These are phyloP conservation scores for Eulemur rufifrons DNA, from an alignment of 2,113 vertebrate genomes.

Conservation along the genomic window DNA sequence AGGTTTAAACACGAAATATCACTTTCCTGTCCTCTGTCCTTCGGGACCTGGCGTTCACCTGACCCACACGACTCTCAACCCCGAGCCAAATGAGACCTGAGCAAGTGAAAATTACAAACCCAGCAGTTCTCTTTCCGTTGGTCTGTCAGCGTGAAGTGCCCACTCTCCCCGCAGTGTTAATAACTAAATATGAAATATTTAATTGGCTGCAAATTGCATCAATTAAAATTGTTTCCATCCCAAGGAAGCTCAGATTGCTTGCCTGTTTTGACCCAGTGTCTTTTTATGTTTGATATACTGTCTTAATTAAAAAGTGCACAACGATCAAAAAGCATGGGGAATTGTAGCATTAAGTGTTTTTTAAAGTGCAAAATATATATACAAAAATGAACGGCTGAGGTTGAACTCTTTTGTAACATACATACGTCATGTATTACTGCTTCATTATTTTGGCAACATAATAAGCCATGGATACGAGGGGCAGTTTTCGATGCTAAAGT, in stretches of 20 bases:
- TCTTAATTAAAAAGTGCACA: slow-evolving; percentile 69
- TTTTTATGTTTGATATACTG: slow-evolving; percentile 68
- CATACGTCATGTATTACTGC: not conserved
- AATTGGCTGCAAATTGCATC: slow-evolving; percentile 63
- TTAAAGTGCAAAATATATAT: slow-evolving; percentile 17
- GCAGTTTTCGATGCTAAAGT: not conserved
- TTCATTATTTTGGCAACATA: slow-evolving; percentile 50
- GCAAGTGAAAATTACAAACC: slow-evolving; percentile 15
- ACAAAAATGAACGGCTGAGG: not conserved
- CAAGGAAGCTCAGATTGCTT: slow-evolving; percentile 27
- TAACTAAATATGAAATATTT: slow-evolving; percentile 73
- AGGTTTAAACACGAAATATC: slow-evolving; percentile 68
- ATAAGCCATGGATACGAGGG: not conserved
- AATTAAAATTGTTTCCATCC: slow-evolving; percentile 66
- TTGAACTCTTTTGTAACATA: slow-evolving; percentile 38
- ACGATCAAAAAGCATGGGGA: slow-evolving; percentile 41
- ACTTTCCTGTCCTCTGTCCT: slow-evolving; percentile 61
- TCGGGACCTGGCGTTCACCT: slow-evolving; percentile 1
- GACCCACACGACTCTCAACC: not conserved
- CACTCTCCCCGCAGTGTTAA: slow-evolving; percentile 42
- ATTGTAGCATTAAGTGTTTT: slow-evolving; percentile 56
- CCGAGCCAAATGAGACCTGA: slow-evolving; percentile 22
- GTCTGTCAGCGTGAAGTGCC: slow-evolving; percentile 7
- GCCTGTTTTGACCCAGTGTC: slow-evolving; percentile 41
- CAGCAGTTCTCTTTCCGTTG: not conserved